These are phyloP conservation scores for Homalodisca vitripennis DNA, from an alignment of 1,140 invertebrate species.

Conservation along the genomic window DNA sequence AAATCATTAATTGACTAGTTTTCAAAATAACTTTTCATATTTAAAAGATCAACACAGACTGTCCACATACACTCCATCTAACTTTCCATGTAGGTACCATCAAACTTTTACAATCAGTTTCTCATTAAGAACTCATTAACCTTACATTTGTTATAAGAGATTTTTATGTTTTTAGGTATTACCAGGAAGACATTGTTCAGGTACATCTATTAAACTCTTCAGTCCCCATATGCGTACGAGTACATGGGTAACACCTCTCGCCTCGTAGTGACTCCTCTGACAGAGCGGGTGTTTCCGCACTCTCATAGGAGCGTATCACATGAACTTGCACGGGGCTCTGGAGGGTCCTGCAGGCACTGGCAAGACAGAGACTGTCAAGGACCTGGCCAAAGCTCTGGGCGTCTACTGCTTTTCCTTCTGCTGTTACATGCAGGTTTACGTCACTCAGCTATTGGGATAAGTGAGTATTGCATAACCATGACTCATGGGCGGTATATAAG, in stretches of 20 bases:
- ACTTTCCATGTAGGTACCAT: too few species aligned
- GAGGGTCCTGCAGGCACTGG: constrained; percentile 88
- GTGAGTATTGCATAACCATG: too few species aligned
- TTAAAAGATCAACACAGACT: too few species aligned
- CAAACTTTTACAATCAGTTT: too few species aligned
- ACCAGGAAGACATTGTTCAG: constrained; percentile 39
- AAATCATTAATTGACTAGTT: too few species aligned
- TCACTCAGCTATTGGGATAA: too few species aligned
- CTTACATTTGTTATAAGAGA: too few species aligned
- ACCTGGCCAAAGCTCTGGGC: constrained; percentile 84
- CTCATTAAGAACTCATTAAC: too few species aligned
- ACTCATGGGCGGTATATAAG: too few species aligned
- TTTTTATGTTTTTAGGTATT: constrained; percentile 26
- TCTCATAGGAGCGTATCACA: constrained; percentile 81
- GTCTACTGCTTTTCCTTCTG: constrained; percentile 94
- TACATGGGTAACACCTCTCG: constrained; percentile 80
- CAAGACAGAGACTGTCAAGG: constrained; percentile 89
- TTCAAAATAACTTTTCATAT: too few species aligned
- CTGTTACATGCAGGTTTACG: too few species aligned
- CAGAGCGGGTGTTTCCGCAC: constrained; percentile 82
- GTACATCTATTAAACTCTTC: constrained; percentile 88
- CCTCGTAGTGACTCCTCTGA: constrained; percentile 68
- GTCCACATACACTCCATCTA: too few species aligned
- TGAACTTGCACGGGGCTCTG: constrained; percentile 84
- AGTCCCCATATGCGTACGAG: constrained; percentile 83